A percentile compares a stretch with the other conserved stretches of the same genome.
phyloP scores from a whole-genome alignment of 1,140 invertebrate species.

The Ladona fulva region DNA sequence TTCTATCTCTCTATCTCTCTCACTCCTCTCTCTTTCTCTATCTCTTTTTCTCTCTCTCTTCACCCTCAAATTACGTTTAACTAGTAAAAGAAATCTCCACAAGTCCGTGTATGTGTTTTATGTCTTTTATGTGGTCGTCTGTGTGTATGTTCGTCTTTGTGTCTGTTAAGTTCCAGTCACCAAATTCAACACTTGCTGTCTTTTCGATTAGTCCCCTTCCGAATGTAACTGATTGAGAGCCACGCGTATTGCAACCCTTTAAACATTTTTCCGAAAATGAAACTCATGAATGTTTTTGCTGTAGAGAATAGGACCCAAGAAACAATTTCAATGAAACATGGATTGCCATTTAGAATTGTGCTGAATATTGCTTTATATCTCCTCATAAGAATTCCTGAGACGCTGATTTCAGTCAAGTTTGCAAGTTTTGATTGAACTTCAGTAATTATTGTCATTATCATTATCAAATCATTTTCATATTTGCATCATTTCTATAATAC shows the following conservation, averaged over 20 bases:
- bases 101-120: slow-evolving; percentile 23
- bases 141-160: slow-evolving; percentile 18
- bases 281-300: no score
- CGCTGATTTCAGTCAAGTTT: no score
- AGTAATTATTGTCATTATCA: no score
- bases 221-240: not conserved
- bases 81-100: slow-evolving; percentile 11
- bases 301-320: no score
- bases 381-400: no score
- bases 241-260: not conserved
- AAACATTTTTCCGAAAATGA: no score
- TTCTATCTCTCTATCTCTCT: not conserved
- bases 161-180: not conserved
- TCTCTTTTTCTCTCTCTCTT: slow-evolving; percentile 13
- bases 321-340: no score
- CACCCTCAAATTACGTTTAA: slow-evolving; percentile 16
- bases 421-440: no score
- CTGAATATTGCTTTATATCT: no score
- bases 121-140: slow-evolving; percentile 26
- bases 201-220: not conserved
- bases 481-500: no score
- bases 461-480: no score
- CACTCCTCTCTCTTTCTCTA: not conserved
- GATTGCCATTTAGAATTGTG: no score
- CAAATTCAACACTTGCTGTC: slow-evolving; percentile 9